Evolutionary conservation across 2,888 invertebrate genomes (phyloP), one percentile per base, ranked within the genome.

Genomic region (Julus scanicus): DNA sequence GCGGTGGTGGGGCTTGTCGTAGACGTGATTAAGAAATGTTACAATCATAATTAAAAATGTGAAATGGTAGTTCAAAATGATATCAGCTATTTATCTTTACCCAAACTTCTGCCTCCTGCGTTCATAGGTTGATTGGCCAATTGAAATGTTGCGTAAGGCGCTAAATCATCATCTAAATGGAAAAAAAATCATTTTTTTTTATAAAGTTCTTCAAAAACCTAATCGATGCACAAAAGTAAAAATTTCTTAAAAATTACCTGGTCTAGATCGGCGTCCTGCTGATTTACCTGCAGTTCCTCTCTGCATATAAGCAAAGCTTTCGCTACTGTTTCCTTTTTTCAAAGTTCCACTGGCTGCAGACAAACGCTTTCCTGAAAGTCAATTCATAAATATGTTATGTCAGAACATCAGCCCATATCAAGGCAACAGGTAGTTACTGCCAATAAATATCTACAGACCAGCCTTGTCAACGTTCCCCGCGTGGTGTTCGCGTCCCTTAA

Each of bases 291-390:
- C 11, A 37, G 85, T 84, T 15, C 49, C 57, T n/a, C 88, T 86
- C 44, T 88, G 88, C 85, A 88, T 49, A 29, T 88, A 88, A 13
- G 86, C 20, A 44, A 88, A 88, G 39, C 88, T 88, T 63, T 88
- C 86, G 17, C 63, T 57, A 57, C 86, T 86, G 48, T 86, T 63
- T 4, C 88, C 88, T 63, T 20, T 85, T 71, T 63, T 63, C 39
- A 88, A 17, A 20, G 29, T n/a, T 5, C 29, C 17, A 44, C 39
- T 86, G 1, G 86, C 37, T 20, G 49, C 15, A 20, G 86, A 86
- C 3, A 84, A 37, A 2, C 83, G n/a, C 29, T 88, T 9, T n/a
- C 83, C 83, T 83, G 39, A 83, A 17, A 83, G 8, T n/a, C 17
- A 37, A 39, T n/a, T 17, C 13, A 53, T 15, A 53, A 53, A 53